Conservation (phyloP, 2,113 vertebrate species). For the Ursus arctos region DNA sequence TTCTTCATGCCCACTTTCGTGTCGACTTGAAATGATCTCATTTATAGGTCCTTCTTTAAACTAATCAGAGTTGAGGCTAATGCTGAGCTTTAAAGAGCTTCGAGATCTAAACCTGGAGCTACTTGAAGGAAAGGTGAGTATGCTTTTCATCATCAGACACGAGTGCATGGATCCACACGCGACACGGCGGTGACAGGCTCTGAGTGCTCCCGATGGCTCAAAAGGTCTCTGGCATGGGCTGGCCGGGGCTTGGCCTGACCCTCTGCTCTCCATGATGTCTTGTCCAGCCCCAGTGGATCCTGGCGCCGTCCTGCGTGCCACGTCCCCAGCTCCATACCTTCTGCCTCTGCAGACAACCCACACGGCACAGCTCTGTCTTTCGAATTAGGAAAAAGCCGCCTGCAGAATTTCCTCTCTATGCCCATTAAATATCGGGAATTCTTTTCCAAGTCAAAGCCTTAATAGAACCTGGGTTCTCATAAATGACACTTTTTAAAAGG, state of each 20-base stretch:
- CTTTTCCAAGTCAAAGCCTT: constrained; percentile 62
- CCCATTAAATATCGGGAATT: constrained; percentile 63
- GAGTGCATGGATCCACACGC: neutral
- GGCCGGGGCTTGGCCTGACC: neutral
- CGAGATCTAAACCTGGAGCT: constrained; percentile 46
- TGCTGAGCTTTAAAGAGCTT: constrained; percentile 21
- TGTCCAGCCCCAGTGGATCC: neutral
- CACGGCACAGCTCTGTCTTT: constrained; percentile 17
- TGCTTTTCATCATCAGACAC: neutral
- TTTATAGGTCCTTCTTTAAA: constrained; percentile 57
- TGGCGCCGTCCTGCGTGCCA: neutral
- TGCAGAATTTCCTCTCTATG: constrained; percentile 55
- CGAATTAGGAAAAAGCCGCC: neutral
- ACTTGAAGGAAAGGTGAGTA: neutral
- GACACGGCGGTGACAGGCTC: neutral
- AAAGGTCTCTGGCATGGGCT: neutral
- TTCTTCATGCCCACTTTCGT: neutral
- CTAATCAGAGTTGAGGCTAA: neutral
- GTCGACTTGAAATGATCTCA: constrained; percentile 12
- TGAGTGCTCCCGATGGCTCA: neutral
- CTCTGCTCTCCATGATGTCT: neutral
- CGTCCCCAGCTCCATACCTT: neutral
- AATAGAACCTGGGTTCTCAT: constrained; percentile 61
- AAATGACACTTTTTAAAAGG: constrained; percentile 70
- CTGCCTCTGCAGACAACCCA: neutral